A percentile compares a stretch with the other conserved stretches of the same genome.
Conservation (phyloP, 2,113 vertebrate species). For the Anguilla japonica region DNA sequence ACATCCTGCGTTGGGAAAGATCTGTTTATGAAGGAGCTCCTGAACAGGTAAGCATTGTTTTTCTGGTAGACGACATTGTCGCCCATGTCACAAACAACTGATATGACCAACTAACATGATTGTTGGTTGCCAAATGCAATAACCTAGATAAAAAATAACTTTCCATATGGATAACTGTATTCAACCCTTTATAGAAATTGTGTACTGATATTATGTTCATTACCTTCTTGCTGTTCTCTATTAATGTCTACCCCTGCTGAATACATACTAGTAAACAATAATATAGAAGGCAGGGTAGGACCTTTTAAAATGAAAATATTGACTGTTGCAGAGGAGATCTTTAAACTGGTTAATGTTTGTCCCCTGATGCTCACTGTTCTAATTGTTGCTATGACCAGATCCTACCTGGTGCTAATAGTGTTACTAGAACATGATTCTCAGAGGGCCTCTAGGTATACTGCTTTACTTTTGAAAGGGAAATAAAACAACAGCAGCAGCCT, state of each 20-base stretch:
- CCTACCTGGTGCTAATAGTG: not conserved
- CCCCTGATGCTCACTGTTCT: conserved; percentile 1
- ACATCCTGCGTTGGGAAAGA: conserved; percentile 73
- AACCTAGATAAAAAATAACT: not conserved
- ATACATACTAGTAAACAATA: not conserved
- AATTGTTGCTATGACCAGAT: conserved; percentile 8
- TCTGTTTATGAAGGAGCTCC: conserved; percentile 80
- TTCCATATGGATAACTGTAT: not conserved
- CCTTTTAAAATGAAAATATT: not conserved
- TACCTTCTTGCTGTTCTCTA: not conserved
- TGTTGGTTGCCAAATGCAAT: not conserved
- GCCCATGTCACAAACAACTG: not conserved
- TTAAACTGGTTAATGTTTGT: not conserved
- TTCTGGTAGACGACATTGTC: not conserved
- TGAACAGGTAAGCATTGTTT: conserved; percentile 76
- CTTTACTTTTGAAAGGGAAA: conserved; percentile 28
- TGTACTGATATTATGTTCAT: not conserved
- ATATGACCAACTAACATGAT: not conserved
- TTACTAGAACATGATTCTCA: conserved; percentile 1
- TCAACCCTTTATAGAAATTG: not conserved
- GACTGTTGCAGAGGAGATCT: not conserved
- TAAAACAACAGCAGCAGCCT: conserved; percentile 38
- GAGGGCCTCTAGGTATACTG: not conserved
- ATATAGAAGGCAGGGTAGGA: not conserved
- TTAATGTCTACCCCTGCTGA: not conserved